Conservation (phyloP, 2,113 vertebrate genomes). For the Siphamia tubifer region DNA sequence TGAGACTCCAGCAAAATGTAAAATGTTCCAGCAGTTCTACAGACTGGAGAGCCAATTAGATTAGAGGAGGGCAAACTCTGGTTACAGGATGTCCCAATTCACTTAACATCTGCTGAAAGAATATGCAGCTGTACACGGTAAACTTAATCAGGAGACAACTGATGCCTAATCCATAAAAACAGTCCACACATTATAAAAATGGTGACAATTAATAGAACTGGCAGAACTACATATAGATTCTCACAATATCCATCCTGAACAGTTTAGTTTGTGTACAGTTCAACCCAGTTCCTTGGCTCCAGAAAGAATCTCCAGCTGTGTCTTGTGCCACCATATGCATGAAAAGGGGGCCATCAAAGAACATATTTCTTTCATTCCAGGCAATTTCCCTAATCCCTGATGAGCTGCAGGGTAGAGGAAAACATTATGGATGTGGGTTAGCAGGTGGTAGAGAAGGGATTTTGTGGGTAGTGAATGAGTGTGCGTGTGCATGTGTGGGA, state of each 20-base stretch:
- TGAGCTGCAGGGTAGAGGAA: conserved; percentile 79
- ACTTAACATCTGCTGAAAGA: conserved; percentile 51
- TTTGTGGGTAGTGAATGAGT: conserved; percentile 36
- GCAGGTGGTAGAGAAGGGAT: conserved; percentile 73
- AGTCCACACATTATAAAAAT: conserved; percentile 1
- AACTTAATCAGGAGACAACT: conserved; percentile 8
- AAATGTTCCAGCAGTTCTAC: conserved; percentile 31
- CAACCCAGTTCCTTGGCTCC: conserved; percentile 53
- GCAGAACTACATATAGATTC: too few species aligned
- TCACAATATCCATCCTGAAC: conserved; percentile 13
- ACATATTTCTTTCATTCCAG: conserved; percentile 82
- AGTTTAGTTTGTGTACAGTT: conserved; percentile 25
- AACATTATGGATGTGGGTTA: conserved; percentile 73
- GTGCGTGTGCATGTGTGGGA: conserved; percentile 22
- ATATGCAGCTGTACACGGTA: conserved; percentile 7
- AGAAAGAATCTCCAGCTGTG: conserved; percentile 76
- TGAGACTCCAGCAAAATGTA: conserved; percentile 11
- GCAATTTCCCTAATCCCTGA: conserved; percentile 83
- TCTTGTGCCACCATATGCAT: conserved; percentile 77
- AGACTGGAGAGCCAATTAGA: conserved; percentile 40
- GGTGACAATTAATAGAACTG: neutral
- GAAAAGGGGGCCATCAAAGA: conserved; percentile 81
- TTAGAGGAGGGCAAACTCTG: conserved; percentile 38
- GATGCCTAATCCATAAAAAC: conserved; percentile 7
- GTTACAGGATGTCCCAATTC: conserved; percentile 40